These are phyloP conservation scores for Drosophila virilis DNA, from an alignment of 1,140 invertebrate genomes.

Conservation along the genomic window DNA sequence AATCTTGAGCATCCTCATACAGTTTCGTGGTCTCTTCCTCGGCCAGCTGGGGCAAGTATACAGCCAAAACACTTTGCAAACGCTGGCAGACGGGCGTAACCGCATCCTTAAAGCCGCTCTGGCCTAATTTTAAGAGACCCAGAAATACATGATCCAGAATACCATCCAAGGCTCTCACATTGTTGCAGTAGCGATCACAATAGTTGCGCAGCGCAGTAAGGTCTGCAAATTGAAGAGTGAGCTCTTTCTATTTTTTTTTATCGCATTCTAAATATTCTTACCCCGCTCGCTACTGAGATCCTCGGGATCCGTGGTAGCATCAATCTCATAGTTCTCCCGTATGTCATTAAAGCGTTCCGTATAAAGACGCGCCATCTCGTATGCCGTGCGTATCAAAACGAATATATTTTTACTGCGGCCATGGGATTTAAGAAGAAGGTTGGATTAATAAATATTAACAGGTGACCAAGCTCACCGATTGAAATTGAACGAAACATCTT, in stretches of 20 bases:
- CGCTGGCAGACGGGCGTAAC: conserved; percentile 88
- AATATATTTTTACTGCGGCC: conserved; percentile 63
- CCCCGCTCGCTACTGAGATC: conserved; percentile 85
- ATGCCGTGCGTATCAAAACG: conserved; percentile 79
- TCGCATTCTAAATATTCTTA: conserved; percentile 7
- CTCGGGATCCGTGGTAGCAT: conserved; percentile 87
- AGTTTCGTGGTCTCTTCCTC: conserved; percentile 87
- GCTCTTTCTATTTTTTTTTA: no score
- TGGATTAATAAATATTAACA: background rate
- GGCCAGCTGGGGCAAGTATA: conserved; percentile 86
- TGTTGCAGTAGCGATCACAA: conserved; percentile 87
- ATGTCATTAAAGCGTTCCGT: conserved; percentile 88
- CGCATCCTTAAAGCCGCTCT: conserved; percentile 89
- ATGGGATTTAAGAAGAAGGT: background rate
- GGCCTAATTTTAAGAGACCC: conserved; percentile 89
- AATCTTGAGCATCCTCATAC: conserved; percentile 86
- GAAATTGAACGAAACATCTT: conserved; percentile 85
- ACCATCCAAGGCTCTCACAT: conserved; percentile 87
- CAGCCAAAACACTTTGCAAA: conserved; percentile 87
- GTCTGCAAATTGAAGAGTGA: conserved; percentile 65
- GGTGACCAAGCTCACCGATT: conserved; percentile 73
- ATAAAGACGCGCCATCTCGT: conserved; percentile 87
- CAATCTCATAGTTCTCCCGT: conserved; percentile 89
- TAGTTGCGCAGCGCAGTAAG: conserved; percentile 86
- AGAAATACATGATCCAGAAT: conserved; percentile 87